Percentiles rank a stretch among this genome's conserved stretches.
Conservation (phyloP, 2,797 vertebrate species). For the Lophotriccus pileatus region DNA sequence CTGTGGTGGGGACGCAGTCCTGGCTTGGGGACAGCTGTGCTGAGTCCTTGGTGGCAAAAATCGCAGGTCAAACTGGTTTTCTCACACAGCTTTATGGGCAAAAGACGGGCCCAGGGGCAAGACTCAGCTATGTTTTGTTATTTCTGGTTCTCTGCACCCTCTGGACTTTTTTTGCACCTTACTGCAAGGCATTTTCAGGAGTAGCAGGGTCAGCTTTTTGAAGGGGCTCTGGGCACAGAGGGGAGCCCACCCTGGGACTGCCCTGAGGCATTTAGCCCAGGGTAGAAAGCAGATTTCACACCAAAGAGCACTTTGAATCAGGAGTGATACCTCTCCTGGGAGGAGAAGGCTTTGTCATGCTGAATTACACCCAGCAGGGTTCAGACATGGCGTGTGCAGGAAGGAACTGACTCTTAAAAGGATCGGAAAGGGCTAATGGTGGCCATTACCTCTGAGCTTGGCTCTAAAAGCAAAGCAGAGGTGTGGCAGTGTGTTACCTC, state of each 20-base stretch:
- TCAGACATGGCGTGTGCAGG: background rate
- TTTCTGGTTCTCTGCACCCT: background rate
- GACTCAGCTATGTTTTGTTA: background rate
- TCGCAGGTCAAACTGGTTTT: background rate
- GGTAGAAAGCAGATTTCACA: background rate
- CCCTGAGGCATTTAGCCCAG: background rate
- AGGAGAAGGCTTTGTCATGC: background rate
- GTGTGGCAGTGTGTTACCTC: background rate
- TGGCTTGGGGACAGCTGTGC: background rate
- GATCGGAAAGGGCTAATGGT: background rate
- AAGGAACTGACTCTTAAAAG: background rate
- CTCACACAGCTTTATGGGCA: accelerated
- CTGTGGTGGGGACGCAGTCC: background rate
- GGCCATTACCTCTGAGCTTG: background rate
- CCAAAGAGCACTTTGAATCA: background rate
- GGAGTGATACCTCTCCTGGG: background rate
- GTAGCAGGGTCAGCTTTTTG: background rate
- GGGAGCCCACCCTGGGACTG: background rate
- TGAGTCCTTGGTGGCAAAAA: background rate
- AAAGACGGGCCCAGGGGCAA: background rate
- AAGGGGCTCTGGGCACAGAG: background rate
- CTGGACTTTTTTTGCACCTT: background rate
- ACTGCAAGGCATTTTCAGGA: background rate
- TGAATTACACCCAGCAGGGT: background rate
- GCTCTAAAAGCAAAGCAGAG: background rate